A percentile compares a stretch with the other conserved stretches of the same genome.
Conservation (phyloP, 1,140 invertebrate species). For the Cydia pomonella region DNA sequence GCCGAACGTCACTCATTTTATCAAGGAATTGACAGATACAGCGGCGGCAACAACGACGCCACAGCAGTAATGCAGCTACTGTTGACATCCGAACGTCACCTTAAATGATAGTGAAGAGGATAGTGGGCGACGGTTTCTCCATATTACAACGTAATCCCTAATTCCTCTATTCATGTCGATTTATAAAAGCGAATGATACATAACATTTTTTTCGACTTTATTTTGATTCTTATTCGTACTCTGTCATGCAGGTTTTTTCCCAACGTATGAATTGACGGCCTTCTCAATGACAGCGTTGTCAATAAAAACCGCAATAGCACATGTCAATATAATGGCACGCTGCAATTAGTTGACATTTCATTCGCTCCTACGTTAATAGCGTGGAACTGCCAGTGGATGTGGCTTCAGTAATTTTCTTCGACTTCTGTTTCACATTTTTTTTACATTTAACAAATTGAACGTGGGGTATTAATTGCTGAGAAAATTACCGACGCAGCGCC, state of each 20-base stretch:
- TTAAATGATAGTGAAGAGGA: too few species aligned
- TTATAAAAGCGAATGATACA: not conserved
- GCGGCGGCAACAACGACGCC: too few species aligned
- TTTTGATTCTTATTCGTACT: not conserved
- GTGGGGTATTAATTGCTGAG: slow-evolving; percentile 70
- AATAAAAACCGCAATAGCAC: slow-evolving; percentile 52
- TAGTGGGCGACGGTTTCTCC: too few species aligned
- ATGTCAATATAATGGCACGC: slow-evolving; percentile 50
- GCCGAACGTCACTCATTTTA: too few species aligned
- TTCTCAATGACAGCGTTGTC: slow-evolving; percentile 32
- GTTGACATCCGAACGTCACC: too few species aligned
- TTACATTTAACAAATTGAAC: slow-evolving; percentile 66
- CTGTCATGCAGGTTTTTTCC: not conserved
- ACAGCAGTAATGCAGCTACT: too few species aligned
- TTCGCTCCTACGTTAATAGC: slow-evolving; percentile 41
- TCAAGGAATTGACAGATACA: too few species aligned
- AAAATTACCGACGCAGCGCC: slow-evolving; percentile 61
- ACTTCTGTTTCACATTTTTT: slow-evolving; percentile 66
- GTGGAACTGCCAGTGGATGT: slow-evolving; percentile 51
- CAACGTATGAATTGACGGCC: slow-evolving; percentile 4
- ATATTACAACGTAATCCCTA: too few species aligned
- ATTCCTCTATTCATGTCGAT: not conserved
- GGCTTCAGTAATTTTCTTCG: slow-evolving; percentile 55
- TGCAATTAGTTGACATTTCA: slow-evolving; percentile 59
- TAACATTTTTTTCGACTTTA: not conserved